Percentiles rank a stretch among this genome's conserved stretches.
These are phyloP conservation scores for Lepidostoma basale DNA, from an alignment of 1,140 invertebrate genomes.

Conservation along the genomic window DNA sequence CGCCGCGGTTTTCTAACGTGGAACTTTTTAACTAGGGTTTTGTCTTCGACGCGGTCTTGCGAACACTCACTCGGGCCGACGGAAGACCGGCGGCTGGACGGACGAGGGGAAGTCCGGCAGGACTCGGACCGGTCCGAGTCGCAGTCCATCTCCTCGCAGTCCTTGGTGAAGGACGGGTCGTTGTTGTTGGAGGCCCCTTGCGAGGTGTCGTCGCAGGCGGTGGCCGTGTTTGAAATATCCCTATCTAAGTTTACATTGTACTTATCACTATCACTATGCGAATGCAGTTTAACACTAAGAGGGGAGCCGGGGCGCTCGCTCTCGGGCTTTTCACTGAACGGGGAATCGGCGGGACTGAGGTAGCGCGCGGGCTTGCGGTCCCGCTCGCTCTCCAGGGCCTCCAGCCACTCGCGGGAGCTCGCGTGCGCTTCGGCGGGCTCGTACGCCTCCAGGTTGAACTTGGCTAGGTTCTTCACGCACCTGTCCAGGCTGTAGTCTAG, in stretches of 20 bases:
- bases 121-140: constrained; percentile 13
- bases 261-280: constrained; percentile 21
- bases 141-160: constrained; percentile 6
- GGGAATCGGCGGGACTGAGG: constrained; percentile 38
- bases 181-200: constrained; percentile 26
- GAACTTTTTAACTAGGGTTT: background rate
- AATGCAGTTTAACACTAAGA: constrained; percentile 37
- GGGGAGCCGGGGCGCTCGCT: constrained; percentile 4
- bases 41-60: background rate
- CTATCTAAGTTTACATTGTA: constrained; percentile 41
- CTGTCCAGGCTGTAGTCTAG: constrained; percentile 58
- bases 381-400: constrained; percentile 45
- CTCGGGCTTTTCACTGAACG: constrained; percentile 35
- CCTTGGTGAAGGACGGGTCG: constrained; percentile 13
- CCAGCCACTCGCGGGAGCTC: constrained; percentile 43
- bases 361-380: constrained; percentile 30
- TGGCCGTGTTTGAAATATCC: constrained; percentile 22
- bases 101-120: background rate
- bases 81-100: background rate
- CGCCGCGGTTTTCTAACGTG: constrained; percentile 48
- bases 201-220: constrained; percentile 15
- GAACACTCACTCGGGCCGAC: background rate
- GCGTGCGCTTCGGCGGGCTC: constrained; percentile 52
- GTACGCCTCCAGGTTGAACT: constrained; percentile 50
- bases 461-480: constrained; percentile 54